Evolutionary conservation across 2,113 vertebrate species (phyloP), one percentile per base, ranked within the genome.

Genomic region (Nansenia antarctica): DNA sequence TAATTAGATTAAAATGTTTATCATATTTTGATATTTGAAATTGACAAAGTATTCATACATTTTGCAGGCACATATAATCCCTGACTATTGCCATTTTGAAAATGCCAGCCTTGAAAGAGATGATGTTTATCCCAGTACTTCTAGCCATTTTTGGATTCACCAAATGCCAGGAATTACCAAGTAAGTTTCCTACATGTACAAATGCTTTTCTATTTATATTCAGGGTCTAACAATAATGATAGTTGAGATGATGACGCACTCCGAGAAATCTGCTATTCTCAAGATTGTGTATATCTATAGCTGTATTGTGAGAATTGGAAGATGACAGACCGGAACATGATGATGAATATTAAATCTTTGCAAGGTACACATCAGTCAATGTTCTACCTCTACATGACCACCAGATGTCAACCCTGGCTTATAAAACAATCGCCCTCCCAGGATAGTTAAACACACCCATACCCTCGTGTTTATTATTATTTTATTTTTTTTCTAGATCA

Each of bases 111-210:
- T 63, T 47, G 60, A 85, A 68, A 78, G 70, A 82, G 5, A 73
- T 82, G 76, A 77, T 90, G 84, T 73, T 87, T 79, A 81, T 86
- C 73, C 60, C 76, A 20, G 66, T 82, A 30, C 71, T 93, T 8
- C 20, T 89, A 75, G 69, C 34, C 70, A 35, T 90, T 35, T 73
- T 84, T 37, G 85, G 65, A 80, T 26, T 70, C 65, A 71, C 62
- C 67, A 83, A 80, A n/a, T 82, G 84, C 70, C 86, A 94, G 73
- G 88, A 87, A 63, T 73, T 91, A 64, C 81, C 82, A 82, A 91
- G 85, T 90, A 91, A 92, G 92, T 90, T 32, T 31, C 29, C 11
- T 32, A 30, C 27, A 7, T 35, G 26, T 9, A 14, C 5, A 1
- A 52, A 22, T 8, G 12, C 6, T 70, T 60, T 32, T 6, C 55